Conservation (phyloP, 2,888 invertebrate genomes). For the Drosophila sordidula region DNA sequence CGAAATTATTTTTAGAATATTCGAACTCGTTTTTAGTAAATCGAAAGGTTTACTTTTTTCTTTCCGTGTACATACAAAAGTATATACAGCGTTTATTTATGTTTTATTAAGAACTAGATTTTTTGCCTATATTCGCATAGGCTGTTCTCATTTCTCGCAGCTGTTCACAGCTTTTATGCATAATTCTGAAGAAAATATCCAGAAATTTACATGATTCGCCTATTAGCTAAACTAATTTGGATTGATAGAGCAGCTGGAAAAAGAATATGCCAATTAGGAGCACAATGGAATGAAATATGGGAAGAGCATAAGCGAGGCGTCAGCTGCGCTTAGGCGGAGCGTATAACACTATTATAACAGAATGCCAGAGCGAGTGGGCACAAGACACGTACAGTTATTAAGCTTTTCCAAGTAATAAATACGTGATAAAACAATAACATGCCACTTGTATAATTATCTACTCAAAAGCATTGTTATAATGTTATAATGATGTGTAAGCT, state of each 20-base stretch:
- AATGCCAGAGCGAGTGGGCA: background rate
- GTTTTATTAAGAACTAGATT: constrained; percentile 46
- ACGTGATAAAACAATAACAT: constrained; percentile 57
- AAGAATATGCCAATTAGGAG: constrained; percentile 12
- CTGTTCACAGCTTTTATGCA: constrained; percentile 40
- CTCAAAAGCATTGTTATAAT: constrained; percentile 56
- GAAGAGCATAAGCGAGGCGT: background rate
- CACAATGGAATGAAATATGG: constrained; percentile 20
- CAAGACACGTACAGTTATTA: constrained; percentile 11
- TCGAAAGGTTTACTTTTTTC: no score
- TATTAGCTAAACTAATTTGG: constrained; percentile 28
- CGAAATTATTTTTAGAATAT: no score
- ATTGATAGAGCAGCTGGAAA: constrained; percentile 3
- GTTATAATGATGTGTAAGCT: constrained; percentile 71
- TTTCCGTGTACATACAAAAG: no score
- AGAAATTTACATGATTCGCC: constrained; percentile 20
- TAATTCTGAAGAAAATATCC: constrained; percentile 29
- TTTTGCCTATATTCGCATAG: constrained; percentile 3
- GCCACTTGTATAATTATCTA: constrained; percentile 54
- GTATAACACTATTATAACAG: background rate
- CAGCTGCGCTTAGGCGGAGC: background rate
- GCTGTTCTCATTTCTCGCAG: constrained; percentile 43
- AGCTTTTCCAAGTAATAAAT: constrained; percentile 38
- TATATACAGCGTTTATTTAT: no score
- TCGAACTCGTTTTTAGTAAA: no score